Percentiles rank a stretch among this genome's conserved stretches.
phyloP scores from a whole-genome alignment of 2,888 invertebrate species.

The Trissolcus japonicus region DNA sequence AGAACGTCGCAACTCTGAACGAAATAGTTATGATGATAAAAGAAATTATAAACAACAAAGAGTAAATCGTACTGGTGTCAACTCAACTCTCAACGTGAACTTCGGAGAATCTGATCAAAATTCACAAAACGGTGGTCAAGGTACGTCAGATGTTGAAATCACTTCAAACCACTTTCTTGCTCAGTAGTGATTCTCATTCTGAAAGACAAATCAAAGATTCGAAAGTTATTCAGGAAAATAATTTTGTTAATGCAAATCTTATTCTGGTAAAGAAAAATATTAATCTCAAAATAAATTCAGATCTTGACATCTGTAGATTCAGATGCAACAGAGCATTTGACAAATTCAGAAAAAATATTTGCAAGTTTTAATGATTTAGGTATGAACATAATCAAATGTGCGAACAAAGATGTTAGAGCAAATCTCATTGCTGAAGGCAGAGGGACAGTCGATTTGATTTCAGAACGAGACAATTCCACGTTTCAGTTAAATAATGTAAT shows the following conservation, averaged over 20 bases:
- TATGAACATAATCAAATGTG: background rate
- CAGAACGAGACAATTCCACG: background rate
- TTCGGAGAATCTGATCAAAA: background rate
- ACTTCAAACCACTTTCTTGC: background rate
- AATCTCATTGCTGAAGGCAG: background rate
- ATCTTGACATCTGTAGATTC: background rate
- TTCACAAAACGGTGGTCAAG: background rate
- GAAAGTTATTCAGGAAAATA: background rate
- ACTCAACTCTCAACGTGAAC: background rate
- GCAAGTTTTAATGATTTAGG: background rate
- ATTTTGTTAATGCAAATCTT: background rate
- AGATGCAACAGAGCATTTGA: background rate
- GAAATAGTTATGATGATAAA: background rate
- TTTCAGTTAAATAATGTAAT: constrained; percentile 7
- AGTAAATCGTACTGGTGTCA: background rate
- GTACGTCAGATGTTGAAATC: background rate
- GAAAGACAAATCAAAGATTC: background rate
- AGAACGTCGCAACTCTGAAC: background rate
- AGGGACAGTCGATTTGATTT: background rate
- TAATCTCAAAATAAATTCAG: background rate
- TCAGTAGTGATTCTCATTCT: background rate
- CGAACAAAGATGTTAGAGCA: background rate
- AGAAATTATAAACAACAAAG: background rate
- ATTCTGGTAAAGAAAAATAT: background rate
- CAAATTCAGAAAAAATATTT: background rate